Evolutionary conservation across 1,140 invertebrate genomes (phyloP).

Genomic region (Drosophila lowei): DNA sequence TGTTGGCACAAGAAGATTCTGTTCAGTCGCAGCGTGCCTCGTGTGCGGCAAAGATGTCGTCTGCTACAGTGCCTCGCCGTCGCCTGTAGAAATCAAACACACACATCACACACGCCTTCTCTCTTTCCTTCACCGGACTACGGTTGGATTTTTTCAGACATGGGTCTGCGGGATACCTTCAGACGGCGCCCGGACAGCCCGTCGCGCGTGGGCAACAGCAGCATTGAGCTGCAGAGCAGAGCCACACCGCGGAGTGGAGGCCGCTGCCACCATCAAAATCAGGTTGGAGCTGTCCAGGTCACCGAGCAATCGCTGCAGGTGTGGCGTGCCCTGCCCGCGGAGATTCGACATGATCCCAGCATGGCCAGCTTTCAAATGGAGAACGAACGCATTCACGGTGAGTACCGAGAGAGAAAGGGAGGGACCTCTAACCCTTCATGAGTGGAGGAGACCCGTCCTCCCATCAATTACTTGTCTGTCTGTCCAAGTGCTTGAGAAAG

Average conservation of each 20-base stretch:
- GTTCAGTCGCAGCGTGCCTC: slow-evolving; percentile 63
- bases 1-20: slow-evolving; percentile 24
- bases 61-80: slow-evolving; percentile 14
- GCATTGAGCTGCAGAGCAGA: slow-evolving; percentile 42
- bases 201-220: slow-evolving; percentile 35
- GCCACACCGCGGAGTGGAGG: slow-evolving; percentile 31
- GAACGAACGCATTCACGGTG: slow-evolving; percentile 85
- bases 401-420: slow-evolving; percentile 17
- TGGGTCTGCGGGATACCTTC: slow-evolving; percentile 68
- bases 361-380: slow-evolving; percentile 86
- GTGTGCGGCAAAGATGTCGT: slow-evolving; percentile 52
- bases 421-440: too few species aligned
- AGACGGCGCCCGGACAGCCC: slow-evolving; percentile 61
- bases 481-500: slow-evolving; percentile 27
- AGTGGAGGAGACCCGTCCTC: too few species aligned
- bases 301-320: slow-evolving; percentile 86
- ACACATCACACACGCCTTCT: slow-evolving; percentile 21
- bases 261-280: slow-evolving; percentile 25
- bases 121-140: not conserved
- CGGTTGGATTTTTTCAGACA: slow-evolving; percentile 9
- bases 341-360: slow-evolving; percentile 86
- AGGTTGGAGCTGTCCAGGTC: slow-evolving; percentile 81
- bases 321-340: slow-evolving; percentile 86
- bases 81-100: slow-evolving; percentile 6
- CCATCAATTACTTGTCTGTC: too few species aligned